Evolutionary conservation across 2,113 vertebrate genomes (phyloP).

Genomic region (Sakesphorus luctuosus): DNA sequence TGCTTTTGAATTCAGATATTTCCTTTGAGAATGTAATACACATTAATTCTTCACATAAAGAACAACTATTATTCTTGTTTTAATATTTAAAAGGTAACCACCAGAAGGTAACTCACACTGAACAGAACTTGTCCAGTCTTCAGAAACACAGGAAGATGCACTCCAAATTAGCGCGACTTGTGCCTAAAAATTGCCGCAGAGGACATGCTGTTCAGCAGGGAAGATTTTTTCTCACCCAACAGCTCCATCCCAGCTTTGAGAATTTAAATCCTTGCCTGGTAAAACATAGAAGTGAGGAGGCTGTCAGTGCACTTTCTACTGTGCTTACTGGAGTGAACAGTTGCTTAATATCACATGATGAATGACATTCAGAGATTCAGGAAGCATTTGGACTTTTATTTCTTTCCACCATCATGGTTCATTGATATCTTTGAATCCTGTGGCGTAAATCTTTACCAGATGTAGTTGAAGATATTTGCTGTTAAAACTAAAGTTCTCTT

Average conservation of each 20-base stretch:
- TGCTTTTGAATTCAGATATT: background rate
- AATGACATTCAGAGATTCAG: background rate
- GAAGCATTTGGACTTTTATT: background rate
- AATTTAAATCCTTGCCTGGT: background rate
- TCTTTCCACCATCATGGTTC: background rate
- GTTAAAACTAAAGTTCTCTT: background rate
- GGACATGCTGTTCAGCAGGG: background rate
- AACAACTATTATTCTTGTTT: background rate
- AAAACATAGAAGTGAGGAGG: background rate
- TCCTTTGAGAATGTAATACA: background rate
- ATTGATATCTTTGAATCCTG: background rate
- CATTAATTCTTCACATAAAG: background rate
- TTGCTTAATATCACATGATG: background rate
- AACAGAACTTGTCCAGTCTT: background rate
- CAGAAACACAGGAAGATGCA: background rate
- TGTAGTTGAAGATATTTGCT: background rate
- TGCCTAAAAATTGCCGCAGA: background rate
- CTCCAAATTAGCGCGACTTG: background rate
- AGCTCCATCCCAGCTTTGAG: background rate
- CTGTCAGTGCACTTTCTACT: background rate
- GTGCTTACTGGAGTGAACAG: background rate
- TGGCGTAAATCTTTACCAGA: background rate
- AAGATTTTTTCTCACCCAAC: background rate
- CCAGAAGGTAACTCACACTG: background rate
- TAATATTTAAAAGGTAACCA: background rate